Conservation (phyloP, 2,888 invertebrate genomes). For the Elmis aenea region DNA sequence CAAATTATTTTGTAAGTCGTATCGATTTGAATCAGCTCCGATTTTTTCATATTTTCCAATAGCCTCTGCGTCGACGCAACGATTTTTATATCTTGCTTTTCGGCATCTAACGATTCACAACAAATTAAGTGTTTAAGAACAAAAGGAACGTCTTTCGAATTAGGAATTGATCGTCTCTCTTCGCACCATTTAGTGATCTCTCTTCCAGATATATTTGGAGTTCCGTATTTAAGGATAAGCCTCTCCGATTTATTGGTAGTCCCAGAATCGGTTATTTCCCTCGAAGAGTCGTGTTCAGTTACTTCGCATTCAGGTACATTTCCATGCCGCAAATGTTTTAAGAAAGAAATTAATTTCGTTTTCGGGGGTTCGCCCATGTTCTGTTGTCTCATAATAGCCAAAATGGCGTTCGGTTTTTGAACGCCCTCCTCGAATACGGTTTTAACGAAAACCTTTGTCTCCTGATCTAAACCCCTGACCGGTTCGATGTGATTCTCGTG, state of each 20-base stretch:
- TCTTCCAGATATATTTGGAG: constrained; percentile 1
- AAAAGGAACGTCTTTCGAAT: constrained; percentile 3
- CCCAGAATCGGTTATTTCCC: too few species aligned
- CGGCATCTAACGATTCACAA: constrained; percentile 1
- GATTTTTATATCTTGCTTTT: constrained; percentile 4
- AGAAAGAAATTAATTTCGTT: neutral
- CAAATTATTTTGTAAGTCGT: constrained; percentile 9
- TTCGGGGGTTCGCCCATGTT: constrained; percentile 1
- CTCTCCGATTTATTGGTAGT: too few species aligned
- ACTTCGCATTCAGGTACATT: too few species aligned
- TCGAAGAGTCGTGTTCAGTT: too few species aligned
- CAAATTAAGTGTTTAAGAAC: neutral
- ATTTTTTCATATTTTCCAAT: constrained; percentile 1
- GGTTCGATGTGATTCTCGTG: too few species aligned
- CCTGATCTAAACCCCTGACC: too few species aligned
- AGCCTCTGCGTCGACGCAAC: neutral
- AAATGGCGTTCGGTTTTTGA: too few species aligned
- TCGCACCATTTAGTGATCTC: neutral
- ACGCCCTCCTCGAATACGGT: too few species aligned
- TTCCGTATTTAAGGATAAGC: constrained; percentile 4
- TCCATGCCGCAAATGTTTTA: neutral
- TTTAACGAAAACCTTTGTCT: too few species aligned
- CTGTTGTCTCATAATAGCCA: neutral
- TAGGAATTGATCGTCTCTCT: neutral
- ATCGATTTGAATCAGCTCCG: constrained; percentile 7